Percentiles rank a stretch among this genome's conserved stretches.
These are phyloP conservation scores for Amblyteles armatorius DNA, from an alignment of 2,888 invertebrate genomes.

Conservation along the genomic window DNA sequence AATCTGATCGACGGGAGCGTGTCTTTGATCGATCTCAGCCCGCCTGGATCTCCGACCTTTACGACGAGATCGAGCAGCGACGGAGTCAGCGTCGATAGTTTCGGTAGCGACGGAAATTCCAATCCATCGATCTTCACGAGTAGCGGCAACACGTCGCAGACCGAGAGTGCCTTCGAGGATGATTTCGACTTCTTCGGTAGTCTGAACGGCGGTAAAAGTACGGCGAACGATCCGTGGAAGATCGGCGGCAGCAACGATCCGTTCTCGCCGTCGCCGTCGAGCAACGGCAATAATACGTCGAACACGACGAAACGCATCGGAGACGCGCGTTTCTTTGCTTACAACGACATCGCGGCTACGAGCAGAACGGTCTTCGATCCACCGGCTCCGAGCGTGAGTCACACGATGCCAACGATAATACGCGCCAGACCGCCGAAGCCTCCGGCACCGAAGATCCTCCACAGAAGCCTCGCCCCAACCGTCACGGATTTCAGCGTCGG, in stretches of 20 bases:
- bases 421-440: constrained; percentile 88
- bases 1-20: constrained; percentile 74
- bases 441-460: constrained; percentile 85
- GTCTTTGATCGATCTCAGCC: constrained; percentile 90
- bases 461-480: constrained; percentile 79
- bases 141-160: constrained; percentile 89
- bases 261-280: constrained; percentile 85
- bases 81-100: constrained; percentile 91
- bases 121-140: constrained; percentile 86
- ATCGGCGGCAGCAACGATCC: constrained; percentile 84
- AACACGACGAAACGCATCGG: constrained; percentile 74
- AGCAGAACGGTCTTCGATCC: constrained; percentile 48
- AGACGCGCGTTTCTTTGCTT: constrained; percentile 78
- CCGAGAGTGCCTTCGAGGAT: constrained; percentile 93
- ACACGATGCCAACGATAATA: constrained; percentile 91
- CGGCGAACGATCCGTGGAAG: constrained; percentile 86
- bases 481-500: constrained; percentile 73
- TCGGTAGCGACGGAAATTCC: constrained; percentile 90
- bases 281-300: constrained; percentile 63
- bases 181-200: constrained; percentile 90
- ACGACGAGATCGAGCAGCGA: constrained; percentile 91
- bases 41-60: constrained; percentile 91
- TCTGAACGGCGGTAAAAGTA: constrained; percentile 85
- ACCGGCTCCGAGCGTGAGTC: constrained; percentile 64
- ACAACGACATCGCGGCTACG: constrained; percentile 69